phyloP scores from a whole-genome alignment of 2,797 vertebrate genomes.

The Pangasius macronema region DNA sequence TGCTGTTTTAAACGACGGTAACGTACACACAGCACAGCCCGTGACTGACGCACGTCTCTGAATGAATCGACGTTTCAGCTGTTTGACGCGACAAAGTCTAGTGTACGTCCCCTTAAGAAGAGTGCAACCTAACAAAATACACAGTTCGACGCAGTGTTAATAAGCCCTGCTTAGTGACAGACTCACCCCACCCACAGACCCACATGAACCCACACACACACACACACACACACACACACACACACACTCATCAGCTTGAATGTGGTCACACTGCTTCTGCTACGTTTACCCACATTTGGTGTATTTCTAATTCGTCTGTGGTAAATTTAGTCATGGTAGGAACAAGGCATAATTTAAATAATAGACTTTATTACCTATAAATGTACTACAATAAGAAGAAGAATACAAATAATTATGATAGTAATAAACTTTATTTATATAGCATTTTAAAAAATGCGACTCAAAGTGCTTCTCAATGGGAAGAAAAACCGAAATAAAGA shows the following conservation, averaged over 20 bases:
- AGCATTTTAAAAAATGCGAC: background rate
- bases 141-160: no score
- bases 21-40: background rate
- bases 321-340: background rate
- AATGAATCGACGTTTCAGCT: conserved; percentile 14
- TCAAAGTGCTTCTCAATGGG: background rate
- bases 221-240: background rate
- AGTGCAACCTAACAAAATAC: no score
- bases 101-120: no score
- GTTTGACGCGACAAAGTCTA: no score
- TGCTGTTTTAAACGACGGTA: background rate
- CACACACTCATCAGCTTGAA: background rate
- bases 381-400: background rate
- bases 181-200: conserved; percentile 24
- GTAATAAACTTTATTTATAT: background rate
- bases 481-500: background rate
- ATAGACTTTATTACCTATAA: background rate
- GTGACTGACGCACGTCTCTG: background rate
- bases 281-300: background rate
- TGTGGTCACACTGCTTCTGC: background rate
- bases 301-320: background rate
- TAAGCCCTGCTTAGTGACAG: conserved; percentile 14
- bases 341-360: background rate
- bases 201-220: background rate
- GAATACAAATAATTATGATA: background rate